These are phyloP conservation scores for Drosophila tani DNA, from an alignment of 1,140 invertebrate species.

Conservation along the genomic window DNA sequence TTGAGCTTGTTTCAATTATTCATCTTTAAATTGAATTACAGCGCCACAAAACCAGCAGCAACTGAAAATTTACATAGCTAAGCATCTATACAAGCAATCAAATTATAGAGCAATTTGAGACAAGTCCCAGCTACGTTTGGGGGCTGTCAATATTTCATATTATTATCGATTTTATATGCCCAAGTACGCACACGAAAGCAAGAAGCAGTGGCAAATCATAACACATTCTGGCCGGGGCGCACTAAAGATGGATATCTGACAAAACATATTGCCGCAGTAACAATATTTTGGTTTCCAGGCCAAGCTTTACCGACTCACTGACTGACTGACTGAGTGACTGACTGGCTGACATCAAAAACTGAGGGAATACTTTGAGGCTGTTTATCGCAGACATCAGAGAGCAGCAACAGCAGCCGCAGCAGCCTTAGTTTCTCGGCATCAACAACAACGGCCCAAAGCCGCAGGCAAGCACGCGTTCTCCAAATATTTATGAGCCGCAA, in stretches of 20 bases:
- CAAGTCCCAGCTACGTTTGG: slow-evolving; percentile 23
- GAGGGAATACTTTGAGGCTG: slow-evolving; percentile 41
- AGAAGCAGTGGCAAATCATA: slow-evolving; percentile 41
- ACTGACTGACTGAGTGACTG: slow-evolving; percentile 25
- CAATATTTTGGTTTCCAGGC: slow-evolving; percentile 61
- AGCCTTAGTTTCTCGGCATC: slow-evolving; percentile 42
- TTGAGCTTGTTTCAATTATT: background rate
- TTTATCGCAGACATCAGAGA: slow-evolving; percentile 57
- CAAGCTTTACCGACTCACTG: slow-evolving; percentile 17
- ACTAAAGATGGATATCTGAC: slow-evolving; percentile 61
- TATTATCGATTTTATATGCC: slow-evolving; percentile 49
- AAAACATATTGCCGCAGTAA: slow-evolving; percentile 57
- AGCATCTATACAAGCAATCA: slow-evolving; percentile 40
- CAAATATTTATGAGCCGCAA: slow-evolving; percentile 70
- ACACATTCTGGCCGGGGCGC: slow-evolving; percentile 28
- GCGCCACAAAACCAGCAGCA: background rate
- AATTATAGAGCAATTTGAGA: slow-evolving; percentile 48
- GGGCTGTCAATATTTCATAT: slow-evolving; percentile 53
- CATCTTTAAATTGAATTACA: slow-evolving; percentile 12
- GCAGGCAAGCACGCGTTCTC: slow-evolving; percentile 68
- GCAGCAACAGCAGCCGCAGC: slow-evolving; percentile 9
- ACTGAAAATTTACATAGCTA: slow-evolving; percentile 20
- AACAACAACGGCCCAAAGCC: slow-evolving; percentile 43
- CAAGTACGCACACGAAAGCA: slow-evolving; percentile 9
- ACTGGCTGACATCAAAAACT: slow-evolving; percentile 49